Base-by-base conservation (phyloP, 2,888 invertebrate genomes). In the Bedellia somnulentella region DNA sequence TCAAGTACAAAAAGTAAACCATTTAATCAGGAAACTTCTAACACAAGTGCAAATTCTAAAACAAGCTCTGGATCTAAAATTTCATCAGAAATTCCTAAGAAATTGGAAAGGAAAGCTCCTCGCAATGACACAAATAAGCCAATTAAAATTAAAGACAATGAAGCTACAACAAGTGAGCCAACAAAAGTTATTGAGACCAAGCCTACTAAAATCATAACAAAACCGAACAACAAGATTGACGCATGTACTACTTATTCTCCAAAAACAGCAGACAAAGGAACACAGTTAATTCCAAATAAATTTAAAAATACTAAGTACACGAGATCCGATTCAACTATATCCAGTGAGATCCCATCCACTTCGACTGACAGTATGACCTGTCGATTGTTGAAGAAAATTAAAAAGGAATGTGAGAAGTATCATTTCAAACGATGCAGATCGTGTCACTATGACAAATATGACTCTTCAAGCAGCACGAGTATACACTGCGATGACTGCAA, bases 331-430 rank as follows among this genome's bases (percentile, higher is more conserved):
- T 22, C 52, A 1, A 52, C 49, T 2, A 42, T 46, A 15, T 61
- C 70, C 5, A 61, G 59, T 3, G 66, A 67, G 23, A 31, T 56
- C 4, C 63, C 59, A 2, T 45, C 44, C n/a, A 62, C 62, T 2
- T 64, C 70, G 2, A 51, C 68, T 0, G 71, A 71, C 39, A 59
- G 70, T 0, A 51, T 57, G 0, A 59, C 70, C 10, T 67, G 66
- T 38, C 62, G 54, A 47, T 54, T 70, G 4, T 41, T 71, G 10
- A 63, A 59, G 27, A 73, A 57, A 46, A 71, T 71, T 22, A 64
- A 55, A 36, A 66, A 50, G 17, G 68, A 75, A 51, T 71, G 70
- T 30, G 73, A 73, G 30, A 66, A 57, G 36, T 70, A 63, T 36
- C 66, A 70, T 15, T 58, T 66, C 23, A 70, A 53, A 38, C 55